Evolutionary conservation across 2,113 vertebrate genomes (phyloP), one percentile per base, ranked within the genome.

Genomic region (Dipodomys spectabilis): DNA sequence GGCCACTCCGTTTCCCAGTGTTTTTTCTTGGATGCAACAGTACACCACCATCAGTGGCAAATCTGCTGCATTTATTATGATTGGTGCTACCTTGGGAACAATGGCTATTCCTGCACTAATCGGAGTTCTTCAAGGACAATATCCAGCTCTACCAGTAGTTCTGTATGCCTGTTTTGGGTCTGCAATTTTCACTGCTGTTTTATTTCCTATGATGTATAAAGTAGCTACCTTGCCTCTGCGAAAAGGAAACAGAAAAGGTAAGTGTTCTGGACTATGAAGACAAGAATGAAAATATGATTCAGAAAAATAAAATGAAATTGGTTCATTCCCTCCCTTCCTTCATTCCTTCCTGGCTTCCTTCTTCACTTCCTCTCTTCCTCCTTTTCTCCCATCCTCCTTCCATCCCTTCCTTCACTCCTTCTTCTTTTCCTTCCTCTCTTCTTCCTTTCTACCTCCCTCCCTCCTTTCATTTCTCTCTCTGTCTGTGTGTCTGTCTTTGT

Each of bases 11-110:
- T 99, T 99, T 94, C 99, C 99, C 94, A 99, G 99, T 0, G 99
- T 99, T 3, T 96, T 99, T 65, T 98, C 99, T 64, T 99, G 99
- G 99, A 75, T 99, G 39, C 99, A 99, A 89, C 99, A 99, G 98
- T 99, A 99, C 98, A 99, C 99, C 0, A 97, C 98, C 0, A 97
- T 99, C 64, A 98, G 98, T 0, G 98, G 98, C 0, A 98, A 98
- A 39, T 97, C 98, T 0, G 98, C 99, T 0, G 98, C 99, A 0
- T 92, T 98, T 2, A 99, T 99, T 0, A 98, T 99, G 27, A 84
- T 99, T 0, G 99, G 99, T 0, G 98, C 99, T 0, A 98, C 98
- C 0, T 96, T 99, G 92, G 99, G 99, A 0, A 98, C 99, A 97
- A 99, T 99, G 99, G 98, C 99, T 86, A 98, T 99, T 77, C 99